Percentiles rank a stretch among this genome's conserved stretches.
phyloP scores from a whole-genome alignment of 2,888 invertebrate genomes.

The Oligia strigilis region DNA sequence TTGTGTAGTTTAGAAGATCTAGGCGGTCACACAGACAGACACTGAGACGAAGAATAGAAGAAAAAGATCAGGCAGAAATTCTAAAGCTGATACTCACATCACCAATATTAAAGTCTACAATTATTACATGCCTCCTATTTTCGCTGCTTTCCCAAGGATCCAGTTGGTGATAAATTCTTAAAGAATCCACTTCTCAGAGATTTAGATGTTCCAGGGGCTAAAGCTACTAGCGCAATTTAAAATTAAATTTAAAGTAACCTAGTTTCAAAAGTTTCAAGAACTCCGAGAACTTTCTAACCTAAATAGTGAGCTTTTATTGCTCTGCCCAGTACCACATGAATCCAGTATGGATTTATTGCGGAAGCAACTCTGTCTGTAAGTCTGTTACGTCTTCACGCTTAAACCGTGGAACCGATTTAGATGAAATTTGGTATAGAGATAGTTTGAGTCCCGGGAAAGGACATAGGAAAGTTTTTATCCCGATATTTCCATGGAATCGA shows the following conservation, averaged over 20 bases:
- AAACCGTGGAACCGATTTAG: too few species aligned
- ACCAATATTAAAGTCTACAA: slow-evolving; percentile 2
- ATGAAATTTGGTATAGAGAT: too few species aligned
- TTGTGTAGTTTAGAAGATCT: not conserved
- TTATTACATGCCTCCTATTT: not conserved
- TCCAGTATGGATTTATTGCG: not conserved
- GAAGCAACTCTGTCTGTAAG: not conserved
- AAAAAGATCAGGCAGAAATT: not conserved
- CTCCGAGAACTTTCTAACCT: slow-evolving; percentile 6
- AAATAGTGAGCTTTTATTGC: slow-evolving; percentile 24
- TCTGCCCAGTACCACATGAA: not conserved
- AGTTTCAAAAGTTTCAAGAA: slow-evolving; percentile 30
- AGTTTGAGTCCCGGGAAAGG: too few species aligned
- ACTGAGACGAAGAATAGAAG: not conserved
- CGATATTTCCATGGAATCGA: too few species aligned
- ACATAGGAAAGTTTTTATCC: too few species aligned
- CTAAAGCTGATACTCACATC: not conserved
- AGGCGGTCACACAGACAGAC: not conserved
- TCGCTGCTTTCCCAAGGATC: not conserved
- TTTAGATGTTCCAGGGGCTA: slow-evolving; percentile 21
- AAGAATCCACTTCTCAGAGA: slow-evolving; percentile 27
- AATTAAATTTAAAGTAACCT: slow-evolving; percentile 52
- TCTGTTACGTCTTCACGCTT: too few species aligned
- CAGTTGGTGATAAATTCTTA: slow-evolving; percentile 38
- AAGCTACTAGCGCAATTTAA: slow-evolving; percentile 31